Evolutionary conservation across 2,113 vertebrate genomes (phyloP).

Genomic region (Solea senegalensis): DNA sequence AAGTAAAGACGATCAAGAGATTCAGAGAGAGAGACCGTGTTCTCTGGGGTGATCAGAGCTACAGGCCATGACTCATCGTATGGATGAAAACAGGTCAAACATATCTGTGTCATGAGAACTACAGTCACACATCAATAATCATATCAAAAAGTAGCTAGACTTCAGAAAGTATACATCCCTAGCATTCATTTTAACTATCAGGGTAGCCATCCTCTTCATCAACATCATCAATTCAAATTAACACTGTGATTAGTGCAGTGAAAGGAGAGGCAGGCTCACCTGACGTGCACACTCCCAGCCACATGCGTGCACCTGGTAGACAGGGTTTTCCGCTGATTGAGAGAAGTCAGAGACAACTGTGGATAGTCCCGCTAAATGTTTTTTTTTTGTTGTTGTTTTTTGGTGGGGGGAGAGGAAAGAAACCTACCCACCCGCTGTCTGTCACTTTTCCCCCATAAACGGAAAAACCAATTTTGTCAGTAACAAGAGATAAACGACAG

Average conservation of each 20-base stretch:
- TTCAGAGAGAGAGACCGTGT: conserved; percentile 62
- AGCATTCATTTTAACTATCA: conserved; percentile 34
- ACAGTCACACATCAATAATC: conserved; percentile 47
- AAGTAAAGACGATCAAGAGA: conserved; percentile 41
- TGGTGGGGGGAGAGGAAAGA: conserved; percentile 19
- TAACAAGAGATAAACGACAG: conserved; percentile 16
- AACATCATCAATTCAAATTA: conserved; percentile 45
- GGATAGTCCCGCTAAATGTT: conserved; percentile 62
- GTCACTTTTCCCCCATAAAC: conserved; percentile 65
- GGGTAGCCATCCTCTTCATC: conserved; percentile 35
- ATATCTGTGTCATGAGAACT: conserved; percentile 39
- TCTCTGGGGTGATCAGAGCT: conserved; percentile 63
- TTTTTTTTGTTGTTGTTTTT: not conserved
- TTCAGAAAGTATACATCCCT: conserved; percentile 40
- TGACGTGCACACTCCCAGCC: conserved; percentile 49
- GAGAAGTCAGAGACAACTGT: conserved; percentile 74
- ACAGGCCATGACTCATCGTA: conserved; percentile 62
- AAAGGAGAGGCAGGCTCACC: conserved; percentile 66
- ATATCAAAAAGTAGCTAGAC: conserved; percentile 38
- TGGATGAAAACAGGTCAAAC: conserved; percentile 66
- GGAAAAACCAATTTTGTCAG: conserved; percentile 31
- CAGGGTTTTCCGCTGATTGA: conserved; percentile 53
- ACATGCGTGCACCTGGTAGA: conserved; percentile 35
- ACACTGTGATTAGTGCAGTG: conserved; percentile 30
- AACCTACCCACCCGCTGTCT: conserved; percentile 69